phyloP scores from a whole-genome alignment of 37 sponge, comb jelly and placozoan species.

The Ianthella basta region DNA sequence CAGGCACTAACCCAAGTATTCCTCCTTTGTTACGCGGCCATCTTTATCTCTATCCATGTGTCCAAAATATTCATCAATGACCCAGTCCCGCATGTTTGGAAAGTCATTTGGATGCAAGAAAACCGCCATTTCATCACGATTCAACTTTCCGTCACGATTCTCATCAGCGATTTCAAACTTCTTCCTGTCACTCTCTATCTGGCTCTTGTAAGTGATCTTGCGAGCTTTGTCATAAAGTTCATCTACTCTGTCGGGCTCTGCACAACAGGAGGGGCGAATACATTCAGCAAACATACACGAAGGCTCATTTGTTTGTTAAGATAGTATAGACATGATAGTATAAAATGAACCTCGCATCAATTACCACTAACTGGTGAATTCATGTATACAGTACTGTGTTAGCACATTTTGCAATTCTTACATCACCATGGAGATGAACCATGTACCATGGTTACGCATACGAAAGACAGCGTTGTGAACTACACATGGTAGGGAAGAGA shows the following conservation, averaged over 20 bases:
- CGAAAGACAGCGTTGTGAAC: no score
- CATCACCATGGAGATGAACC: no score
- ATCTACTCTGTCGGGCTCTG: constrained; percentile 2
- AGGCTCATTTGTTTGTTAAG: not conserved
- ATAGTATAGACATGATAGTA: not conserved
- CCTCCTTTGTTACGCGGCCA: not conserved
- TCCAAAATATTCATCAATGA: constrained; percentile 33
- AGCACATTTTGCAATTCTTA: no score
- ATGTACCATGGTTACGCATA: no score
- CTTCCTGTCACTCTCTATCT: constrained; percentile 25
- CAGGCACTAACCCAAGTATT: constrained; percentile 27
- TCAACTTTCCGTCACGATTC: constrained; percentile 38
- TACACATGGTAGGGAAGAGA: no score
- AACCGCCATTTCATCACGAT: constrained; percentile 36
- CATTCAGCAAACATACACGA: not conserved
- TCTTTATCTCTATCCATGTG: constrained; percentile 30
- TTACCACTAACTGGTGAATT: no score
- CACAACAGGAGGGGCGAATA: not conserved
- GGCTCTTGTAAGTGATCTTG: not conserved
- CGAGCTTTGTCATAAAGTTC: not conserved
- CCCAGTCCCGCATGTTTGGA: constrained; percentile 42
- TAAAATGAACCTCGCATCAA: no score
- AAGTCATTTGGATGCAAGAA: constrained; percentile 59
- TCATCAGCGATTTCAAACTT: constrained; percentile 36
- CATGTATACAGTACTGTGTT: no score